Evolutionary conservation across 2,797 vertebrate genomes (phyloP), one percentile per base, ranked within the genome.

Genomic region (Hypotaenidia philippensis): DNA sequence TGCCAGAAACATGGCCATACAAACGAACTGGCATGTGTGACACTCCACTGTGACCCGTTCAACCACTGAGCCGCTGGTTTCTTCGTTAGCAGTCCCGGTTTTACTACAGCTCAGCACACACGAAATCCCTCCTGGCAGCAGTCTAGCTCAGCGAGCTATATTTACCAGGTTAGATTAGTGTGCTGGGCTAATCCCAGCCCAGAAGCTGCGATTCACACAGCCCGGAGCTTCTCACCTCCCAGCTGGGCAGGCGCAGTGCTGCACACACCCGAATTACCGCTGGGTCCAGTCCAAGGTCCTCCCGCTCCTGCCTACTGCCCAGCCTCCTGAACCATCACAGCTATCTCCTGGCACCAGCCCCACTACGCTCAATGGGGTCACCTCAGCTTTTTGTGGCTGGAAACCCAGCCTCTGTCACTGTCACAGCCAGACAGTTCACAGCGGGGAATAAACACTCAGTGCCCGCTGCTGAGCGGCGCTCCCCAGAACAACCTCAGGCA

Each of bases 331-430:
- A 86, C 2, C 1, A n/a, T 6, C 69, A 76, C 87, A 5, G 15
- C 81, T 90, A 94, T 94, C 95, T 57, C 69, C 91, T 86, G 96
- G 95, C 90, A 65, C 17, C 87, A 23, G 75, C 45, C 59, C 84
- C 66, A 75, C 84, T 1, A 7, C 2, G 31, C 89, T 74, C 74
- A 52, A 5, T 1, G 23, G 87, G 92, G 78, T 80, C 93, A 94
- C 87, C 95, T 89, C 1, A 32, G 90, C 82, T 41, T 10, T 31
- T 31, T 50, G 75, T 25, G 89, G 59, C 78, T 84, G 71, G 3
- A 84, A 56, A 61, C 56, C 11, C 26, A 83, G 70, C 68, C 87
- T 40, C 82, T 85, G 79, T 26, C 84, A 55, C 69, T 4, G 68
- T 31, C 84, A 55, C 69, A 4, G 68, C 5, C 91, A 61, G 86